phyloP scores from a whole-genome alignment of 2,797 vertebrate species.

The Sebastes itinus region DNA sequence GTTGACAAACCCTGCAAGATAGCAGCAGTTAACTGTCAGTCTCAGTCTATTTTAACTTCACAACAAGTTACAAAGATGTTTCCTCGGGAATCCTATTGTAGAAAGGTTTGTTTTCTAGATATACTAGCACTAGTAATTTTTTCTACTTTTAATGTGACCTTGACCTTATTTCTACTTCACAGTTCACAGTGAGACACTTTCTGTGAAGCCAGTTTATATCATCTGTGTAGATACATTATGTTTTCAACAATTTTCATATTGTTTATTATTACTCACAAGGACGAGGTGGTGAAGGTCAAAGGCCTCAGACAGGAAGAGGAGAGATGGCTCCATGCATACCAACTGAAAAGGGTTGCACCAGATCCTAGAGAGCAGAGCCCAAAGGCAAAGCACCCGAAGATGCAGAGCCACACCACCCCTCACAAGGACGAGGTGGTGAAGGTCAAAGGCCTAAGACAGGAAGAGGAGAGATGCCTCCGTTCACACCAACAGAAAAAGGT shows the following conservation, averaged over 20 bases:
- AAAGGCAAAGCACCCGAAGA: fast-evolving
- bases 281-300: too few species aligned
- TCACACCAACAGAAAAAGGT: fast-evolving
- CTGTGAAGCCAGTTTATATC: not conserved
- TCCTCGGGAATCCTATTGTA: not conserved
- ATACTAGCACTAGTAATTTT: not conserved
- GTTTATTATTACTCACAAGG: not conserved
- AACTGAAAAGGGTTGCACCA: too few species aligned
- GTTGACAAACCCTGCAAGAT: not conserved
- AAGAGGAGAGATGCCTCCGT: too few species aligned
- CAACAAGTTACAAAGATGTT: not conserved
- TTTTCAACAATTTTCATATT: not conserved
- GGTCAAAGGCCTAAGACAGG: fast-evolving
- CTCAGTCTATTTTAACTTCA: not conserved
- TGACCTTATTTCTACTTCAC: not conserved
- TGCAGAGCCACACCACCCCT: too few species aligned
- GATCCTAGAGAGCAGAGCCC: too few species aligned
- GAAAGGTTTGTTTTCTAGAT: not conserved
- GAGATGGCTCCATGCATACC: too few species aligned
- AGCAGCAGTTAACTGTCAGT: not conserved
- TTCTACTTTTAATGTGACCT: not conserved
- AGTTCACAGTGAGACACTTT: not conserved
- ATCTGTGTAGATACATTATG: not conserved
- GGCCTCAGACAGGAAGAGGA: too few species aligned
- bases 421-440: fast-evolving